Evolutionary conservation across 2,888 invertebrate genomes (phyloP).

Genomic region (Amblyjoppa proteus): DNA sequence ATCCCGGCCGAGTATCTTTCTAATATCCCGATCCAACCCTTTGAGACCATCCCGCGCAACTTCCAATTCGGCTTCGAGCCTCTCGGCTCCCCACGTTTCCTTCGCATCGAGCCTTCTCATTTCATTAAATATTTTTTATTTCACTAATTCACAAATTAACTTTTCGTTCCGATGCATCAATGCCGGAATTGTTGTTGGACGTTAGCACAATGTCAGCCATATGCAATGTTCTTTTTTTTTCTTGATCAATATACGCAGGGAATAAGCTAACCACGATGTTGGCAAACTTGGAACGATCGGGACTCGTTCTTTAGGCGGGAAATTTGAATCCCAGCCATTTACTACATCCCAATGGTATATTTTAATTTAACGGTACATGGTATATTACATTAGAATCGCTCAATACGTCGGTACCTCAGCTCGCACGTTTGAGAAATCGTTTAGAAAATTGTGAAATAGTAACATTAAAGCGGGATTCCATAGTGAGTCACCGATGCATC

Average conservation of each 20-base stretch:
- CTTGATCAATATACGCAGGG: slow-evolving; percentile 33
- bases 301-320: neutral
- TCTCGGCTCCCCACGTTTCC: slow-evolving; percentile 82
- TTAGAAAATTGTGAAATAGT: slow-evolving; percentile 4
- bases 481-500: neutral
- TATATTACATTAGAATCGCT: neutral
- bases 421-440: neutral
- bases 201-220: slow-evolving; percentile 64
- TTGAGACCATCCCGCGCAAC: slow-evolving; percentile 82
- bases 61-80: slow-evolving; percentile 82
- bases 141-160: slow-evolving; percentile 38
- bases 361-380: neutral
- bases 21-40: slow-evolving; percentile 82
- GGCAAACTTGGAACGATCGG: neutral
- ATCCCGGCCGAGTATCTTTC: slow-evolving; percentile 83
- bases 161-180: slow-evolving; percentile 43
- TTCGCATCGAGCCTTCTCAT: slow-evolving; percentile 81
- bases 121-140: slow-evolving; percentile 37
- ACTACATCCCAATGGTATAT: slow-evolving; percentile 6
- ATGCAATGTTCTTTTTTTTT: slow-evolving; percentile 49
- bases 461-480: neutral
- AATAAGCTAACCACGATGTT: neutral
- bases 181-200: slow-evolving; percentile 66
- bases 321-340: neutral
- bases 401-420: neutral